Conservation (phyloP, 2,888 invertebrate species). For the Eugnorisma glareosa region DNA sequence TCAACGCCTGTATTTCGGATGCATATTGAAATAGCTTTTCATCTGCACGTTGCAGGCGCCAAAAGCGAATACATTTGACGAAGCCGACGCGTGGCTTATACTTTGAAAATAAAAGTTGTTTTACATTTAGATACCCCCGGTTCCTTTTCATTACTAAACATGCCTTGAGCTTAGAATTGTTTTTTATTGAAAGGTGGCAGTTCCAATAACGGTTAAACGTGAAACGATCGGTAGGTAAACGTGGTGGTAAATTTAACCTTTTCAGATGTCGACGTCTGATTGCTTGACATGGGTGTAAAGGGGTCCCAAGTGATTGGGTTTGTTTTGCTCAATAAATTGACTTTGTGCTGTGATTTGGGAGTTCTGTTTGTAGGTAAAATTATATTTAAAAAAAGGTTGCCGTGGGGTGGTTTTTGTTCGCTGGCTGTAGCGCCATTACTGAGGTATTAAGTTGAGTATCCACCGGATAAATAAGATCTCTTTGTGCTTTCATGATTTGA, state of each 20-base stretch:
- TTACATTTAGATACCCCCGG: constrained; percentile 28
- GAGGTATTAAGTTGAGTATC: neutral
- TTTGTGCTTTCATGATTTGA: neutral
- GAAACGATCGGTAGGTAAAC: constrained; percentile 44
- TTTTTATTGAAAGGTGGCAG: constrained; percentile 48
- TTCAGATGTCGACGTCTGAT: constrained; percentile 59
- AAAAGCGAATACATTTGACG: constrained; percentile 40
- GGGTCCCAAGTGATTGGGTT: constrained; percentile 43
- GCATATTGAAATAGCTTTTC: constrained; percentile 52
- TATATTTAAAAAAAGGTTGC: constrained; percentile 13
- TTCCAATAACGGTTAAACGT: constrained; percentile 45
- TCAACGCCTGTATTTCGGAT: constrained; percentile 45
- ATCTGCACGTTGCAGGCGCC: constrained; percentile 21
- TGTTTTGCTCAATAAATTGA: constrained; percentile 51
- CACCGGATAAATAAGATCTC: neutral
- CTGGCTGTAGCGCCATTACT: neutral
- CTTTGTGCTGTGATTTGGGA: constrained; percentile 28
- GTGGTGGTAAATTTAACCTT: constrained; percentile 54
- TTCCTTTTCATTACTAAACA: constrained; percentile 28
- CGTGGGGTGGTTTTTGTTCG: constrained; percentile 12
- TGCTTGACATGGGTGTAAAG: constrained; percentile 55
- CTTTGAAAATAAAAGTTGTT: constrained; percentile 28
- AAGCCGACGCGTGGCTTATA: constrained; percentile 8
- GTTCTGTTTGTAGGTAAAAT: constrained; percentile 20
- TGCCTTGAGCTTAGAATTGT: constrained; percentile 18